Conservation (phyloP, 2,113 vertebrate species). For the Tapirus terrestris region DNA sequence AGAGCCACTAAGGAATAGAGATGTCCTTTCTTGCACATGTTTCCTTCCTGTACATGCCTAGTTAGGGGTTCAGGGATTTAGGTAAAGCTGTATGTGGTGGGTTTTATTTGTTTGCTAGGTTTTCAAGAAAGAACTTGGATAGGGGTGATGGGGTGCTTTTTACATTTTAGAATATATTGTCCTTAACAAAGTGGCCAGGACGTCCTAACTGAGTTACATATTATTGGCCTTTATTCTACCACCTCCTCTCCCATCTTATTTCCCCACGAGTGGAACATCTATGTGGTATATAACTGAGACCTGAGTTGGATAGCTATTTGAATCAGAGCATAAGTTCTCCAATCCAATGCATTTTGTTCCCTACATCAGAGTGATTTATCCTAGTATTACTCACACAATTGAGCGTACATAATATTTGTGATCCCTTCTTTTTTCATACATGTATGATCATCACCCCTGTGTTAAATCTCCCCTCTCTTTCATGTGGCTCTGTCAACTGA, state of each 20-base stretch:
- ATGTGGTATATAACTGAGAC: background rate
- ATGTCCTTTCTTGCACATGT: background rate
- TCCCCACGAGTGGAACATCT: background rate
- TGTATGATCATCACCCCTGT: background rate
- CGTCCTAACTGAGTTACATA: background rate
- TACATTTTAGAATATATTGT: background rate
- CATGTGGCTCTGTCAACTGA: background rate
- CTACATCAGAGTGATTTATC: background rate
- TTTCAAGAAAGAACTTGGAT: background rate
- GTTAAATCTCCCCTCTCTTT: background rate
- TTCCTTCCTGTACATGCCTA: background rate
- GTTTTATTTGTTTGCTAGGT: background rate
- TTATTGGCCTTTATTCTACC: background rate
- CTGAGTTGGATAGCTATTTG: background rate
- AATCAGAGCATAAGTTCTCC: background rate
- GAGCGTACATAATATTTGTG: background rate
- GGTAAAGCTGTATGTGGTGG: background rate
- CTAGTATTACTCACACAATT: background rate
- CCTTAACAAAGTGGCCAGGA: background rate
- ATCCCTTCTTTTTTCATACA: background rate
- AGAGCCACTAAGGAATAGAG: background rate
- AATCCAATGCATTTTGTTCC: background rate
- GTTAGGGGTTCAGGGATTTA: background rate
- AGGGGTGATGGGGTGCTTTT: background rate
- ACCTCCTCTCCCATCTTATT: background rate